Percentiles rank a stretch among this genome's conserved stretches.
Evolutionary conservation across 2,888 invertebrate species (phyloP).

Genomic region (Brachyptera risi): DNA sequence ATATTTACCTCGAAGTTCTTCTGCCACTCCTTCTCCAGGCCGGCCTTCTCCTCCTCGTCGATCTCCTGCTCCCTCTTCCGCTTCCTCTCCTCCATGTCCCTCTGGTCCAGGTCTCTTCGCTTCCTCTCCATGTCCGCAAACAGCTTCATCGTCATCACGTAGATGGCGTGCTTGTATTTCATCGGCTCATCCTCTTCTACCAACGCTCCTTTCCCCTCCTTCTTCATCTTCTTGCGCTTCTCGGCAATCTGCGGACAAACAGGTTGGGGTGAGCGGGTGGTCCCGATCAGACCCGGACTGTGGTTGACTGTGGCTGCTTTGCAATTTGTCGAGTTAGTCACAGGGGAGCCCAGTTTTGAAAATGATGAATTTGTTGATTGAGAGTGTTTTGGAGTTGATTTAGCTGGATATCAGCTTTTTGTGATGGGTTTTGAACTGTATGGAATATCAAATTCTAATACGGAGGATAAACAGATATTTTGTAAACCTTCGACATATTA

Average conservation of each 20-base stretch:
- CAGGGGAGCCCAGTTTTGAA: too few species aligned
- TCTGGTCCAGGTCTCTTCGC: conserved; percentile 75
- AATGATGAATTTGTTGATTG: too few species aligned
- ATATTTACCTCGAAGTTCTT: conserved; percentile 99
- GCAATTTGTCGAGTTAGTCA: too few species aligned
- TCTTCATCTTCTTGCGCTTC: conserved; percentile 89
- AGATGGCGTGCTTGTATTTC: conserved; percentile 87
- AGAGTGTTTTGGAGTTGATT: too few species aligned
- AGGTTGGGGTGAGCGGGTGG: too few species aligned
- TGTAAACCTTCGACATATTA: too few species aligned
- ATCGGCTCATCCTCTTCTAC: conserved; percentile 81
- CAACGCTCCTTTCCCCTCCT: conserved; percentile 72
- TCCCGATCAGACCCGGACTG: too few species aligned
- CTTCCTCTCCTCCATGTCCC: conserved; percentile 91
- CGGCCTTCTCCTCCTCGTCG: conserved; percentile 84
- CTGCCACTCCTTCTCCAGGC: conserved; percentile 93
- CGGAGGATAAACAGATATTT: too few species aligned
- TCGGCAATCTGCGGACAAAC: conserved; percentile 69
- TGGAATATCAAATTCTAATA: too few species aligned
- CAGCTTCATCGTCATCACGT: conserved; percentile 98
- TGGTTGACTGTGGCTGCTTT: too few species aligned
- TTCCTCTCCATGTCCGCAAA: conserved; percentile 95
- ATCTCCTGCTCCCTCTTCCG: conserved; percentile 91
- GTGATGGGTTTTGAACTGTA: too few species aligned
- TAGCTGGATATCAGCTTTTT: too few species aligned